phyloP scores from a whole-genome alignment of 2,888 invertebrate genomes.

The Sminthurinus aureus region DNA sequence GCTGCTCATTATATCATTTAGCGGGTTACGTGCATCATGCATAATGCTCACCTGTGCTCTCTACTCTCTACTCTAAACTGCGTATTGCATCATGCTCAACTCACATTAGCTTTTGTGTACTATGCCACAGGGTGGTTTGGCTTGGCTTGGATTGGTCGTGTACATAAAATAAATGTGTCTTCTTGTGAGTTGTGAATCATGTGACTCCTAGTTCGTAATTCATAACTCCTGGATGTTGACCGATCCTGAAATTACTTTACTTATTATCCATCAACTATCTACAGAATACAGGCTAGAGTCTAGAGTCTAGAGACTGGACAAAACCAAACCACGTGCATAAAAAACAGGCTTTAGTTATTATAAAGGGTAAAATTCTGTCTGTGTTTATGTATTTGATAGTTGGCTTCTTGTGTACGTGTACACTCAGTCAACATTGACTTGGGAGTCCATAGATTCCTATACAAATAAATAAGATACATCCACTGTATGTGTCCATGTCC shows the following conservation, averaged over 20 bases:
- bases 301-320: neutral
- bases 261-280: neutral
- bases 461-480: neutral
- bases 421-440: no score
- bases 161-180: neutral
- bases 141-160: neutral
- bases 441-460: neutral
- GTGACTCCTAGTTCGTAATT: neutral
- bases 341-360: neutral
- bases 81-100: neutral
- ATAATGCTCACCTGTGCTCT: neutral
- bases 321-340: no score
- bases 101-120: neutral
- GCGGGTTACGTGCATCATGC: neutral
- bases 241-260: conserved; percentile 4
- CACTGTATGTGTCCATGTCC: neutral
- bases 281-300: neutral
- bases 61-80: no score
- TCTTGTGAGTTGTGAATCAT: neutral
- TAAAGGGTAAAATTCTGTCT: no score
- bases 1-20: conserved; percentile 6
- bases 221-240: conserved; percentile 16
- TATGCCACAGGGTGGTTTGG: neutral
- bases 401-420: no score
- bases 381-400: no score